phyloP scores from a whole-genome alignment of 2,113 vertebrate species.

The Platysternon megacephalum region DNA sequence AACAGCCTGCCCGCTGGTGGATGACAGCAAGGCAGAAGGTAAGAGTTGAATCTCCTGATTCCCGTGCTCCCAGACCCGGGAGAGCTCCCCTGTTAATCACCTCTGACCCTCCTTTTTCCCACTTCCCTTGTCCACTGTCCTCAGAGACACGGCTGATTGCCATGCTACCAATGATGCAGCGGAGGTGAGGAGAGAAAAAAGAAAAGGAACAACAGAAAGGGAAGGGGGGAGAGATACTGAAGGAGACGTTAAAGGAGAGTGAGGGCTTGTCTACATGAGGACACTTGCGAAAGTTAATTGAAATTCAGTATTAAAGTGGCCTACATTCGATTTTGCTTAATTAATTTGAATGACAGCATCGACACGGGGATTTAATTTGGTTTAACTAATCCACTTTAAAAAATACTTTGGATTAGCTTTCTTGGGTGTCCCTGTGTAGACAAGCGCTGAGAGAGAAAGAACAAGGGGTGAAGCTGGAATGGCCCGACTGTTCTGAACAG shows the following conservation, averaged over 20 bases:
- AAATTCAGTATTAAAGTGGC: not conserved
- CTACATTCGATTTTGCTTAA: not conserved
- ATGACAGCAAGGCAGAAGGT: conserved; percentile 98
- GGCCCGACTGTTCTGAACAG: not conserved
- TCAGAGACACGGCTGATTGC: not conserved
- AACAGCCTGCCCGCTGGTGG: conserved; percentile 95
- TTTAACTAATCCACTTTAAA: not conserved
- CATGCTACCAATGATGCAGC: not conserved
- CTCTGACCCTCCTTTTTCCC: not conserved
- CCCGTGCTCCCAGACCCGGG: fast-evolving
- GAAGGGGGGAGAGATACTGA: not conserved
- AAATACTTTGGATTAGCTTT: not conserved
- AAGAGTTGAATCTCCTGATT: not conserved
- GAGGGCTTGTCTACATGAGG: not conserved
- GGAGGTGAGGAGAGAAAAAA: not conserved
- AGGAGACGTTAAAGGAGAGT: not conserved
- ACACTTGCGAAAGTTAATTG: not conserved
- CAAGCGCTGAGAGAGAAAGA: not conserved
- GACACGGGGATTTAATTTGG: not conserved
- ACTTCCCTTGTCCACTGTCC: not conserved
- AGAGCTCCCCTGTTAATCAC: not conserved
- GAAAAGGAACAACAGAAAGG: not conserved
- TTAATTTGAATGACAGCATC: not conserved
- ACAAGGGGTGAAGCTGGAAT: not conserved
- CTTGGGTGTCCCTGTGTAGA: not conserved